Conservation (phyloP, 2,113 vertebrate species). For the Callipepla squamata region DNA sequence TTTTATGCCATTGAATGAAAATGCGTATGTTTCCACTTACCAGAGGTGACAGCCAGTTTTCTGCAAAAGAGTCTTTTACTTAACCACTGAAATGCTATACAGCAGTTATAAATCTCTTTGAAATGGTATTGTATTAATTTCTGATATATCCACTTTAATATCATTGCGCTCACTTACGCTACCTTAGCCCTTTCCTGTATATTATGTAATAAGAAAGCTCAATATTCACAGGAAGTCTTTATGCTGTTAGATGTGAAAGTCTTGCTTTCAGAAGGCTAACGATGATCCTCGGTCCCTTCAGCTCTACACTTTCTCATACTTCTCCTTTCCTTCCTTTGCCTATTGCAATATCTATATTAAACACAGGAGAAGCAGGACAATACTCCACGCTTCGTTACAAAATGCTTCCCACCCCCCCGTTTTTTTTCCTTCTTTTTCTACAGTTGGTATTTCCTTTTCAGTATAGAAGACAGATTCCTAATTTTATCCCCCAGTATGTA, state of each 20-base stretch:
- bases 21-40: constrained; percentile 50
- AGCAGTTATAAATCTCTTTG: constrained; percentile 60
- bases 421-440: neutral
- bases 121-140: constrained; percentile 74
- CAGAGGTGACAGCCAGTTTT: constrained; percentile 24
- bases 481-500: neutral
- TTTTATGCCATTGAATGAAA: constrained; percentile 30
- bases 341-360: neutral
- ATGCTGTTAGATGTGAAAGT: constrained; percentile 25
- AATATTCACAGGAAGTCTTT: constrained; percentile 55
- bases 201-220: constrained; percentile 11
- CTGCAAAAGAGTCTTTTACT: constrained; percentile 26
- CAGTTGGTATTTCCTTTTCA: neutral
- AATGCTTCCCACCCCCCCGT: too few species aligned
- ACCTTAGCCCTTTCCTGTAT: constrained; percentile 32
- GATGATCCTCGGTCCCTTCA: neutral
- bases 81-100: constrained; percentile 1
- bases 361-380: fast-evolving
- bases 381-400: neutral
- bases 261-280: constrained; percentile 65
- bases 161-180: constrained; percentile 54
- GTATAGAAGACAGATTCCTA: neutral
- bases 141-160: constrained; percentile 56
- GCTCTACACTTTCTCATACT: constrained; percentile 1
- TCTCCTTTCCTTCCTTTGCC: neutral